Evolutionary conservation across 1,140 invertebrate species (phyloP).

Genomic region (Drosophila insularis): DNA sequence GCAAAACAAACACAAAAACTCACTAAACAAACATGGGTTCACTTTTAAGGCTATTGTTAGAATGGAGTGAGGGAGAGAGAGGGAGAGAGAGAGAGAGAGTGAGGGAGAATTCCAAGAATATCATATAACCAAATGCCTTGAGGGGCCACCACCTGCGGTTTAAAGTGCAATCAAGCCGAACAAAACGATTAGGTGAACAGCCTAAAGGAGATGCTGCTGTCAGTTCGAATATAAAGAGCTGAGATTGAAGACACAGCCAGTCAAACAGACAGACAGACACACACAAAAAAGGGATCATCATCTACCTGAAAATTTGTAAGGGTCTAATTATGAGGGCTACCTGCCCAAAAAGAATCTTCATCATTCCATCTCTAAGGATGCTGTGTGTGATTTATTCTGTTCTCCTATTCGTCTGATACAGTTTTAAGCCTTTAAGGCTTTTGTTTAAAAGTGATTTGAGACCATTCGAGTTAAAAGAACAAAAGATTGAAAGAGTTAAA

Average conservation of each 20-base stretch:
- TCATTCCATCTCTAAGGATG: no score
- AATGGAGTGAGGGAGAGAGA: no score
- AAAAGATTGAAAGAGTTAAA: slow-evolving; percentile 26
- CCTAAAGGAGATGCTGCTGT: neutral
- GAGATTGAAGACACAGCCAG: slow-evolving; percentile 12
- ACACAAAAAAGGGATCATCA: slow-evolving; percentile 3
- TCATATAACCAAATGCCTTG: slow-evolving; percentile 4
- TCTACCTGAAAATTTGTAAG: slow-evolving; percentile 25
- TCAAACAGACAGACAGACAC: no score
- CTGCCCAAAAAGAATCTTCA: neutral
- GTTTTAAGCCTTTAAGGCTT: slow-evolving; percentile 67
- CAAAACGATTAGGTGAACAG: slow-evolving; percentile 50
- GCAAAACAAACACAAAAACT: slow-evolving; percentile 49
- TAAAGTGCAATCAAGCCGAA: slow-evolving; percentile 67
- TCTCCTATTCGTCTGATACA: slow-evolving; percentile 65
- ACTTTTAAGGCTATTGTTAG: slow-evolving; percentile 31
- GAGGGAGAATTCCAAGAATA: slow-evolving; percentile 35
- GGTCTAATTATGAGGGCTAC: neutral
- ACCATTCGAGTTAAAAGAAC: slow-evolving; percentile 2
- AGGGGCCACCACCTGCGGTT: slow-evolving; percentile 45
- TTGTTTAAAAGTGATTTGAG: slow-evolving; percentile 18
- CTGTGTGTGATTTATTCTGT: slow-evolving; percentile 32
- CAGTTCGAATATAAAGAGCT: slow-evolving; percentile 1
- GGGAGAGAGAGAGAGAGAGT: neutral
- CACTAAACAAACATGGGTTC: slow-evolving; percentile 29